Conservation (phyloP, 2,888 invertebrate species). For the Syrista parreyssii region DNA sequence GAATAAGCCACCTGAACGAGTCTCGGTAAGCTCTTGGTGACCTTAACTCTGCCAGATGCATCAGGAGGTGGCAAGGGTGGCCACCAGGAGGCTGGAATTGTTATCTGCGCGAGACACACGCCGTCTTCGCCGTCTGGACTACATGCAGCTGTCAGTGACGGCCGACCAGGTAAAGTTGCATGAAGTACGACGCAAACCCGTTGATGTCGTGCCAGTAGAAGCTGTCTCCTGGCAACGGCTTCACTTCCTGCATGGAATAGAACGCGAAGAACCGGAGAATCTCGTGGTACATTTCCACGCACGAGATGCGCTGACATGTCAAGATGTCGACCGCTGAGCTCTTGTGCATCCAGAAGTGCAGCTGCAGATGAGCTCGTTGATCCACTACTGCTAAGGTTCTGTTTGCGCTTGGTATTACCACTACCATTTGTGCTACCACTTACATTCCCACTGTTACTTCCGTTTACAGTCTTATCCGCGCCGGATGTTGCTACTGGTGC, state of each 20-base stretch:
- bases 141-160: constrained; percentile 86
- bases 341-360: constrained; percentile 70
- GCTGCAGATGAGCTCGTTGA: constrained; percentile 35
- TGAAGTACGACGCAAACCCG: constrained; percentile 85
- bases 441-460: neutral
- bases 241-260: constrained; percentile 92
- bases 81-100: constrained; percentile 94
- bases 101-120: constrained; percentile 87
- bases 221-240: constrained; percentile 81
- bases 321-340: constrained; percentile 79
- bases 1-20: constrained; percentile 87
- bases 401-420: neutral
- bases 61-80: constrained; percentile 76
- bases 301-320: constrained; percentile 96
- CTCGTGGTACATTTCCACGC: constrained; percentile 85
- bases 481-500: constrained; percentile 21
- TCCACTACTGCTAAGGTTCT: neutral
- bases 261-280: constrained; percentile 91
- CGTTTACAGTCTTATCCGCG: constrained; percentile 9
- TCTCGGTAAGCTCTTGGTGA: constrained; percentile 75
- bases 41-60: constrained; percentile 64
- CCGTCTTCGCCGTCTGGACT: constrained; percentile 93
- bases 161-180: constrained; percentile 73
- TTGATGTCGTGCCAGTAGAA: constrained; percentile 73
- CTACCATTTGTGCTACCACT: neutral